Conservation (phyloP, 2,797 vertebrate genomes). For the Simalia tracyae region DNA sequence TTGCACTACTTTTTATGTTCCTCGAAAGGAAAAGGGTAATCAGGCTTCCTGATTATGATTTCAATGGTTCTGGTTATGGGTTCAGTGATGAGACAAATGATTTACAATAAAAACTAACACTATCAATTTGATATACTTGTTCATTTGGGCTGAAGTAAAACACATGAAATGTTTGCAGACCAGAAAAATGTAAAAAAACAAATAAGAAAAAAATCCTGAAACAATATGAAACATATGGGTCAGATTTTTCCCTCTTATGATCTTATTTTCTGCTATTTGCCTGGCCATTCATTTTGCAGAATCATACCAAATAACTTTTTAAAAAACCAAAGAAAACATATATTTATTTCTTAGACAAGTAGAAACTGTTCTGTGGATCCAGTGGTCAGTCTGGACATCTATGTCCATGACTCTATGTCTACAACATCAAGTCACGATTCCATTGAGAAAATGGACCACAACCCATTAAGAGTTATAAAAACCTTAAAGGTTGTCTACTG, state of each 20-base stretch:
- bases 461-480: neutral
- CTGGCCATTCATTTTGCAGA: neutral
- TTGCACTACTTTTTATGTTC: too few species aligned
- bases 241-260: neutral
- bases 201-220: neutral
- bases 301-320: neutral
- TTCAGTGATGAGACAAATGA: too few species aligned
- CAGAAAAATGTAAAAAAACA: too few species aligned
- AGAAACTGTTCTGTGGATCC: neutral
- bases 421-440: neutral
- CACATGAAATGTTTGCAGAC: neutral
- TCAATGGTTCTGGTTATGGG: too few species aligned
- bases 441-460: neutral
- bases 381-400: neutral
- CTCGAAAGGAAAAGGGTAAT: too few species aligned
- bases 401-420: neutral
- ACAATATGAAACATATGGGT: too few species aligned
- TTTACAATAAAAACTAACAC: too few species aligned
- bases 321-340: neutral
- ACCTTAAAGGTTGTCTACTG: neutral
- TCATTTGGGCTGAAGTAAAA: too few species aligned
- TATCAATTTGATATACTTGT: too few species aligned
- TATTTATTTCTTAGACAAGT: neutral
- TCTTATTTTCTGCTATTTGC: neutral
- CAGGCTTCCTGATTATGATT: too few species aligned